Conservation (phyloP, 2,113 vertebrate species). For the Mungos mungo region DNA sequence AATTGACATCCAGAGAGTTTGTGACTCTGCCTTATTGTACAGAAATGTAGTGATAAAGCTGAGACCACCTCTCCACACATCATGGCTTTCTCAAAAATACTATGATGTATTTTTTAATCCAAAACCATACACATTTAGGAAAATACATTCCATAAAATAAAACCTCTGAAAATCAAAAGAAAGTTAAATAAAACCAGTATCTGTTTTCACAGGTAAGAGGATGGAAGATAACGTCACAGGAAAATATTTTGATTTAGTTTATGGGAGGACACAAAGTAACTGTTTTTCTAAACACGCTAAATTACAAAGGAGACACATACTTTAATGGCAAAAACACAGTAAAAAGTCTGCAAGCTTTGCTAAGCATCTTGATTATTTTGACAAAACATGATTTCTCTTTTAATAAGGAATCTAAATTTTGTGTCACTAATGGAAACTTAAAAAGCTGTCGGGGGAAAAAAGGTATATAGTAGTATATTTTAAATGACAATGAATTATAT, state of each 20-base stretch:
- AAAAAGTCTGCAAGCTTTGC: not conserved
- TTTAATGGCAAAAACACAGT: not conserved
- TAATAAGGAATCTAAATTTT: not conserved
- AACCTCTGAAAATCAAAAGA: not conserved
- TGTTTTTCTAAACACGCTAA: not conserved
- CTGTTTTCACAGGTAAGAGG: not conserved
- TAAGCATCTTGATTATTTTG: constrained; percentile 43
- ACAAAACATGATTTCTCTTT: not conserved
- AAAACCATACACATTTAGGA: not conserved
- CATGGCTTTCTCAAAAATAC: not conserved
- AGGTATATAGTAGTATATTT: not conserved
- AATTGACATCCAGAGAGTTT: not conserved
- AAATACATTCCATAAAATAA: not conserved
- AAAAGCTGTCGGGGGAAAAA: not conserved
- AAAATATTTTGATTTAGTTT: not conserved
- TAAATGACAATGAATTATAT: not conserved
- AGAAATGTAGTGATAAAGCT: not conserved
- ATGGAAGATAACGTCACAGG: not conserved
- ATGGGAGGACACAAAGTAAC: not conserved
- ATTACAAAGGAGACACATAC: not conserved
- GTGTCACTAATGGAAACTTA: not conserved
- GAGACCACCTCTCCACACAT: not conserved
- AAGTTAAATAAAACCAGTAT: not conserved
- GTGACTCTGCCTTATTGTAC: not conserved
- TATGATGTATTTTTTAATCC: not conserved